Percentiles rank a stretch among this genome's conserved stretches.
Conservation (phyloP, 2,888 invertebrate genomes). For the Lasioglossum lativentre region DNA sequence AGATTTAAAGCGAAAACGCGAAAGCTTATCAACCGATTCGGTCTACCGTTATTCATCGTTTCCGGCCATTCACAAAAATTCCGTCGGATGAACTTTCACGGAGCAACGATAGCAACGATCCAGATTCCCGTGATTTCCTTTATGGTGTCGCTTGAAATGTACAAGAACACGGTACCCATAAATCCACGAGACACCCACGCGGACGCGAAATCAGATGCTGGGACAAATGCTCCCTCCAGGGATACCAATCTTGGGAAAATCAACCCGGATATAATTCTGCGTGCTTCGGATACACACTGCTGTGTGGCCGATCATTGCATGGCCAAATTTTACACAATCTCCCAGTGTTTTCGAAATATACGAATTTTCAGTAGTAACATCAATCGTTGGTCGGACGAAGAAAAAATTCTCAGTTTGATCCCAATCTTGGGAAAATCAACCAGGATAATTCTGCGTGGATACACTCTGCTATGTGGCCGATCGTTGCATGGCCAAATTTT, state of each 20-base stretch:
- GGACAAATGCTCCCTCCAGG: neutral
- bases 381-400: neutral
- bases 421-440: neutral
- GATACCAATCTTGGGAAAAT: neutral
- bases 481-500: neutral
- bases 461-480: neutral
- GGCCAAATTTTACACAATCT: neutral
- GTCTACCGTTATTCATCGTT: neutral
- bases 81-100: neutral
- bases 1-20: constrained; percentile 32
- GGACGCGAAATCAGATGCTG: neutral
- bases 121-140: neutral
- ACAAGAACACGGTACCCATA: neutral
- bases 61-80: constrained; percentile 26
- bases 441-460: neutral
- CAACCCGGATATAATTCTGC: neutral
- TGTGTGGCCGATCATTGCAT: neutral
- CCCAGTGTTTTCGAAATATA: neutral
- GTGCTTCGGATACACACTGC: neutral
- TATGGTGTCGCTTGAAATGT: neutral
- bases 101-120: neutral
- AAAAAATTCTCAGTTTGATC: neutral
- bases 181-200: neutral
- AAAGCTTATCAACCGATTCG: constrained; percentile 11
- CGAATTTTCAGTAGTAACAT: neutral